These are phyloP conservation scores for Hyperoplus lanceolatus DNA, from an alignment of 2,797 vertebrate species.

Conservation along the genomic window DNA sequence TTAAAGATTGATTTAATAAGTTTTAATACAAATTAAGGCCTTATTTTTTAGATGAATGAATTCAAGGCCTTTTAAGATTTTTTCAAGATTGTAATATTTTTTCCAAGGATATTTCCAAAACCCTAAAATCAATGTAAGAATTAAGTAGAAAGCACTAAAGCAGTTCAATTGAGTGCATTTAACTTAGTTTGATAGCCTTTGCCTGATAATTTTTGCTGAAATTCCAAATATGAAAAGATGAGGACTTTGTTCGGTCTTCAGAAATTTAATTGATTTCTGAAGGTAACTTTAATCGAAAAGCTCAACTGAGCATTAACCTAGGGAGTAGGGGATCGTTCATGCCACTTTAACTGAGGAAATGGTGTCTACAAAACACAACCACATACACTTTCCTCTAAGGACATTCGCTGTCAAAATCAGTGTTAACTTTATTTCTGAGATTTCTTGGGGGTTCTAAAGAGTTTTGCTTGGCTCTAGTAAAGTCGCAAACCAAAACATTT, in stretches of 20 bases:
- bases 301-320: not conserved
- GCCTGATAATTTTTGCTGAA: not conserved
- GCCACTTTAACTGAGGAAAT: not conserved
- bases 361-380: not conserved
- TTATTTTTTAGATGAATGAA: no score
- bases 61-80: no score
- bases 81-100: no score
- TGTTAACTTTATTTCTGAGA: not conserved
- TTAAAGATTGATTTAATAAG: no score
- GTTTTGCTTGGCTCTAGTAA: not conserved
- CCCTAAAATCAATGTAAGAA: no score
- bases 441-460: not conserved
- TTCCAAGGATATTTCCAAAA: no score
- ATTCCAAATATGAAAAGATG: not conserved
- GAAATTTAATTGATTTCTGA: not conserved
- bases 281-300: not conserved
- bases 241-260: not conserved
- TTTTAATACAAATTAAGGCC: no score
- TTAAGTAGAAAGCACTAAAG: not conserved
- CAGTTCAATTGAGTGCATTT: not conserved
- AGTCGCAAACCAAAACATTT: slow-evolving; percentile 32
- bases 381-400: not conserved
- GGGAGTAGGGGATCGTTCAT: not conserved
- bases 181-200: not conserved
- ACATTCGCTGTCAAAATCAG: not conserved